These are phyloP conservation scores for Ferrisia virgata DNA, from an alignment of 2,888 invertebrate species.

Conservation along the genomic window DNA sequence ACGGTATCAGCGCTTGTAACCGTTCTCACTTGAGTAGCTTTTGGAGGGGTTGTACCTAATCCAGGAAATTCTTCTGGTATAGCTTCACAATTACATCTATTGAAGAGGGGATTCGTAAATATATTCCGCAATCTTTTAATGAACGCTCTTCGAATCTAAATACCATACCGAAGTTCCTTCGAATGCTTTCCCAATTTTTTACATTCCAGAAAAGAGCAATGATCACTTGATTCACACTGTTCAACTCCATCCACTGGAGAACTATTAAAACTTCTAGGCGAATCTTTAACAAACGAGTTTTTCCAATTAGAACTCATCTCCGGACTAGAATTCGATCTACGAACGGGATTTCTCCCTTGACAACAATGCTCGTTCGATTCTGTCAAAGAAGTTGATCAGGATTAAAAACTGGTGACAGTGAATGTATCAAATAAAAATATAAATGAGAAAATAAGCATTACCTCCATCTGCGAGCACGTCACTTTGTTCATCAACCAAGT, in stretches of 20 bases:
- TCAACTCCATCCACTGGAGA: slow-evolving; percentile 25
- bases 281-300: slow-evolving; percentile 61
- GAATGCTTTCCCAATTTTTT: slow-evolving; percentile 64
- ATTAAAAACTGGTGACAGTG: too few relatives aligned
- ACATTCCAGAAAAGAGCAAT: slow-evolving; percentile 51
- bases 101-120: neutral
- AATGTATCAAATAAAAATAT: neutral
- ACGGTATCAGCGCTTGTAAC: neutral
- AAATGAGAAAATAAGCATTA: neutral
- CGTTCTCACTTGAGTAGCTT: neutral
- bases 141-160: slow-evolving; percentile 57
- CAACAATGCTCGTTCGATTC: neutral
- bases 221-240: neutral
- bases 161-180: slow-evolving; percentile 56
- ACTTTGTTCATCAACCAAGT: neutral
- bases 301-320: slow-evolving; percentile 90
- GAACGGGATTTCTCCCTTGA: slow-evolving; percentile 68
- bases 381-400: neutral
- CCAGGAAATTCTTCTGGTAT: slow-evolving; percentile 84
- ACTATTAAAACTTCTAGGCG: slow-evolving; percentile 49
- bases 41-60: slow-evolving; percentile 68
- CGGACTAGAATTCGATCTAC: slow-evolving; percentile 85
- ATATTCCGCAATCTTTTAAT: slow-evolving; percentile 49
- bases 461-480: neutral
- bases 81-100: slow-evolving; percentile 78